Conservation (phyloP, 2,113 vertebrate genomes). For the Phyllopteryx taeniolatus region DNA sequence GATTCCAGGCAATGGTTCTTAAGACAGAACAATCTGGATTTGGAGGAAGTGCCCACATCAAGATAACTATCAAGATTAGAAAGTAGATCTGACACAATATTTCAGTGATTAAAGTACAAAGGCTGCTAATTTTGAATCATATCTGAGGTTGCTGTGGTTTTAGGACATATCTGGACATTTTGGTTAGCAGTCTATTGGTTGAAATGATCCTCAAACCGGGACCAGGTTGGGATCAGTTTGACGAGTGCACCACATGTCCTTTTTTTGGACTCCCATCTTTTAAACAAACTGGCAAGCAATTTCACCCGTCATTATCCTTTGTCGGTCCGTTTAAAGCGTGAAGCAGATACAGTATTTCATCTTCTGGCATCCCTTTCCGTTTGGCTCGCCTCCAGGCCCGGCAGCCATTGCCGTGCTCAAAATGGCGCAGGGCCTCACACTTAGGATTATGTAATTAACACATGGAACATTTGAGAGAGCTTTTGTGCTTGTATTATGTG, state of each 20-base stretch:
- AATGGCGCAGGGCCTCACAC: slow-evolving; percentile 56
- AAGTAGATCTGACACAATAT: too few relatives aligned
- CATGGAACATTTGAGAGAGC: slow-evolving; percentile 22
- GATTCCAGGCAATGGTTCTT: too few relatives aligned
- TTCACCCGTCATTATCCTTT: slow-evolving; percentile 30
- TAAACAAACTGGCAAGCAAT: slow-evolving; percentile 30
- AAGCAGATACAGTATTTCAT: slow-evolving; percentile 51
- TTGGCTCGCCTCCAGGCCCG: slow-evolving; percentile 54
- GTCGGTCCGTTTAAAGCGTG: slow-evolving; percentile 41
- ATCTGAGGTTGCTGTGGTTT: too few relatives aligned
- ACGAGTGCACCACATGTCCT: slow-evolving; percentile 18
- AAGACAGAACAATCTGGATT: too few relatives aligned
- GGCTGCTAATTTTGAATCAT: too few relatives aligned
- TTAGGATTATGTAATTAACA: slow-evolving; percentile 59
- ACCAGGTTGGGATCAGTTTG: slow-evolving; percentile 12
- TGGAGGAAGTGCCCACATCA: too few relatives aligned
- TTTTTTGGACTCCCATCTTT: slow-evolving; percentile 37
- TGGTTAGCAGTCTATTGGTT: not conserved
- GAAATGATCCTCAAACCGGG: not conserved
- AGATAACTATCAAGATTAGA: too few relatives aligned
- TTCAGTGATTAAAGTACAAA: too few relatives aligned
- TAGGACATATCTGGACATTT: too few relatives aligned
- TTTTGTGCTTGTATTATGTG: not conserved
- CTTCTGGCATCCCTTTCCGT: slow-evolving; percentile 45
- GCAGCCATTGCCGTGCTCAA: slow-evolving; percentile 60